Evolutionary conservation across 2,113 vertebrate species (phyloP).

Genomic region (Scytalopus superciliaris): DNA sequence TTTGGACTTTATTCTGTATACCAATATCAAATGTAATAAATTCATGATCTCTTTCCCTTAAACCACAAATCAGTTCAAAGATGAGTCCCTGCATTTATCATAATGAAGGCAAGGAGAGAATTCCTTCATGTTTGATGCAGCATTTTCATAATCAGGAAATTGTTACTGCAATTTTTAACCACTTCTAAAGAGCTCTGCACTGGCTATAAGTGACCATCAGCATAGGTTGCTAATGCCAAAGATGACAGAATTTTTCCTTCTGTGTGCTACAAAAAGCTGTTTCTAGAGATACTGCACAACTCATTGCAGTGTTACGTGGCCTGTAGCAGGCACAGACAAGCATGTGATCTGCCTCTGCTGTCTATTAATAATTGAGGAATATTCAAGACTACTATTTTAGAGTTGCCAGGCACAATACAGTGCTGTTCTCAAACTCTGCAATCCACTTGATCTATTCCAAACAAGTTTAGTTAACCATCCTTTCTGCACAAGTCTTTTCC

Average conservation of each 20-base stretch:
- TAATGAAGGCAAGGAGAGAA: background rate
- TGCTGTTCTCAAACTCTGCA: background rate
- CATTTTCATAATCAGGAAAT: background rate
- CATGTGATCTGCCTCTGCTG: background rate
- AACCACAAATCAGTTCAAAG: background rate
- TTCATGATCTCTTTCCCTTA: background rate
- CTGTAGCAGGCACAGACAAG: background rate
- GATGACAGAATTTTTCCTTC: background rate
- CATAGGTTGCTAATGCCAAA: background rate
- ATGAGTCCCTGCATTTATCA: background rate
- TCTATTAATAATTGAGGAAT: background rate
- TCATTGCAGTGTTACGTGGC: background rate
- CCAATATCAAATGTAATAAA: background rate
- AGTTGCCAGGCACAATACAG: background rate
- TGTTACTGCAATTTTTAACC: background rate
- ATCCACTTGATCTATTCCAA: background rate
- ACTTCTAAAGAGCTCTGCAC: background rate
- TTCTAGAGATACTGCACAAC: background rate
- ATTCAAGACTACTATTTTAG: background rate
- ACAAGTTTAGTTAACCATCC: background rate
- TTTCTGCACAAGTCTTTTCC: background rate
- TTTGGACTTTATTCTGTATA: background rate
- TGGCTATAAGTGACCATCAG: background rate
- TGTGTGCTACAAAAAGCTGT: background rate
- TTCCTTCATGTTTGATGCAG: background rate